phyloP scores from a whole-genome alignment of 2,797 vertebrate species.

The Myotis findleyi region DNA sequence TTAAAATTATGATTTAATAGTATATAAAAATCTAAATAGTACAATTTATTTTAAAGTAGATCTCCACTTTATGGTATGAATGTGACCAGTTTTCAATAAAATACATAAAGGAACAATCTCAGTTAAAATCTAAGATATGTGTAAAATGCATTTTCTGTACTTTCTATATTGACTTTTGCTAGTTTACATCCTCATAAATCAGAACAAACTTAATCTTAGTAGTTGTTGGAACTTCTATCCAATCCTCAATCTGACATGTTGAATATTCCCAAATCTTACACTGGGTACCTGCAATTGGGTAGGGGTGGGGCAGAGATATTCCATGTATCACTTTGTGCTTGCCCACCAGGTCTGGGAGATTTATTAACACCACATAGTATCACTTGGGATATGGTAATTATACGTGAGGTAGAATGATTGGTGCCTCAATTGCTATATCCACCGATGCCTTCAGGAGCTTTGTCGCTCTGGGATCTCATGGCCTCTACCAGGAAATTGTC shows the following conservation, averaged over 20 bases:
- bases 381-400: neutral
- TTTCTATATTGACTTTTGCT: neutral
- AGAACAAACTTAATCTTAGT: neutral
- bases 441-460: neutral
- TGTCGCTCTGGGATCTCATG: neutral
- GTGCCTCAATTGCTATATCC: neutral
- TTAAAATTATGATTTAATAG: neutral
- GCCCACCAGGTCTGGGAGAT: neutral
- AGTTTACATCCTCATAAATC: neutral
- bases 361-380: neutral
- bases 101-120: neutral
- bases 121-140: neutral
- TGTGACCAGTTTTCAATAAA: neutral
- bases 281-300: fast-evolving
- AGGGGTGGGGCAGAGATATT: fast-evolving
- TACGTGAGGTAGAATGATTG: neutral
- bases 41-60: conserved; percentile 12
- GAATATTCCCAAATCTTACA: neutral
- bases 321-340: neutral
- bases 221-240: neutral
- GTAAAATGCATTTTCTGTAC: neutral
- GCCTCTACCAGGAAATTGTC: neutral
- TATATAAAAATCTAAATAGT: neutral
- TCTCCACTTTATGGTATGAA: neutral
- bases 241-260: neutral